These are phyloP conservation scores for Pinna nobilis DNA, from an alignment of 1,140 invertebrate genomes.

Conservation along the genomic window DNA sequence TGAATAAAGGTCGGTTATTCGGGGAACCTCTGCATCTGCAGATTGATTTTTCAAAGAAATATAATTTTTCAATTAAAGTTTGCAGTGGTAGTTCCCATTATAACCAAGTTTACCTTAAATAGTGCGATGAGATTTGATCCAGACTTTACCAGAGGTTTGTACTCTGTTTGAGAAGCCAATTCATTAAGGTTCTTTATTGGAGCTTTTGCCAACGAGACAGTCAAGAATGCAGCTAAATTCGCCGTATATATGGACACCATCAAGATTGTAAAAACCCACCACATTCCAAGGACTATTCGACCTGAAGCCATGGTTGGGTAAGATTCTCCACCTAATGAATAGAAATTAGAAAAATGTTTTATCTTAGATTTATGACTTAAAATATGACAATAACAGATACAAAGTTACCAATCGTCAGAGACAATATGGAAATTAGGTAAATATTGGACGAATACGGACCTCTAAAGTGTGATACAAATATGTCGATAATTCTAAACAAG, in stretches of 20 bases:
- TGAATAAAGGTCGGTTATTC: no score
- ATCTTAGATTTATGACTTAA: neutral
- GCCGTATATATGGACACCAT: constrained; percentile 97
- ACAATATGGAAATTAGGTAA: no score
- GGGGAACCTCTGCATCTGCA: no score
- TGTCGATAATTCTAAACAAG: no score
- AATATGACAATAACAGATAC: no score
- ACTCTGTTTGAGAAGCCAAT: constrained; percentile 87
- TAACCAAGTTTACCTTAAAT: constrained; percentile 22
- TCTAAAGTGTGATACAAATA: no score
- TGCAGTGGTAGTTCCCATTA: no score
- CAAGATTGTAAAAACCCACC: constrained; percentile 98
- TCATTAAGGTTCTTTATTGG: constrained; percentile 83
- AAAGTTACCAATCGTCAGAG: no score
- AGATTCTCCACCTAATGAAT: constrained; percentile 38
- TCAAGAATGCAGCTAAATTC: constrained; percentile 94
- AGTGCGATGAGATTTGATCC: constrained; percentile 40
- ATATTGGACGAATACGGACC: no score
- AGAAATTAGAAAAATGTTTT: neutral
- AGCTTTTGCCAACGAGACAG: constrained; percentile 65
- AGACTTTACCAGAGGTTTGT: constrained; percentile 75
- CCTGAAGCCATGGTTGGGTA: constrained; percentile 41
- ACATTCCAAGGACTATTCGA: constrained; percentile 81
- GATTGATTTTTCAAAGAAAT: no score
- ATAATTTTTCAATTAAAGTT: no score